Base-by-base conservation (phyloP, 2,113 vertebrate species). In the Semicossyphus pulcher region DNA sequence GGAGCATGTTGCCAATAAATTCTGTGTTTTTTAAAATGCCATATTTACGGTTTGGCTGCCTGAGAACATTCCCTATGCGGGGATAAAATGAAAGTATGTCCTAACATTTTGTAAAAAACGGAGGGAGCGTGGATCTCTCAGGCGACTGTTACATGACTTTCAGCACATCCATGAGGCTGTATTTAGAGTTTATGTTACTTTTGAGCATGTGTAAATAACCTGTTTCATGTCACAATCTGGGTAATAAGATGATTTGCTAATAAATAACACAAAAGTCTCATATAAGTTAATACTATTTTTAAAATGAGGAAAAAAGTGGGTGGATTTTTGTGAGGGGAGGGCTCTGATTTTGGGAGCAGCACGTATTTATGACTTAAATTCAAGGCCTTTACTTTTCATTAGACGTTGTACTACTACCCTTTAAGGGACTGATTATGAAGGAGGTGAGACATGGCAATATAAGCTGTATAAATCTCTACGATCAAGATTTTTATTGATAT, bases 341-440 rank as follows among this genome's bases (percentile, higher is more conserved):
- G 41, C 61, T 60, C 8, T 60, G 23, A 48, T 29, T 37, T 29
- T 21, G 31, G 25, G 56, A 57, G 16, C 57, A 63, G 32, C n/a
- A 0, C 69, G 42, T 87, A 88, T 89, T 87, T 91, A 87, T 89
- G 85, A 23, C 63, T 80, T 58, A 65, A 26, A 65, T 29, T 70
- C 23, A 62, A 61, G 72, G 63, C 64, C 58, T 73, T 77, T 45
- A 48, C 23, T 60, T 67, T 65, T 47, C 54, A 62, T 72, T 26
- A 64, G 67, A 52, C 59, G 16, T 45, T 44, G 52, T 71, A 74
- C 64, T 62, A 41, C 70, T 63, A 26, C 68, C 53, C 61, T 76
- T 37, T 34, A 29, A 31, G 47, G 57, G 74, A 58, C 47, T 29
- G 61, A 71, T 72, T 29, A 52, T 72, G 44, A 39, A 25, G 26